Percentiles rank a stretch among this genome's conserved stretches.
Conservation (phyloP, 2,888 invertebrate genomes). For the Drosophila heteroneura region DNA sequence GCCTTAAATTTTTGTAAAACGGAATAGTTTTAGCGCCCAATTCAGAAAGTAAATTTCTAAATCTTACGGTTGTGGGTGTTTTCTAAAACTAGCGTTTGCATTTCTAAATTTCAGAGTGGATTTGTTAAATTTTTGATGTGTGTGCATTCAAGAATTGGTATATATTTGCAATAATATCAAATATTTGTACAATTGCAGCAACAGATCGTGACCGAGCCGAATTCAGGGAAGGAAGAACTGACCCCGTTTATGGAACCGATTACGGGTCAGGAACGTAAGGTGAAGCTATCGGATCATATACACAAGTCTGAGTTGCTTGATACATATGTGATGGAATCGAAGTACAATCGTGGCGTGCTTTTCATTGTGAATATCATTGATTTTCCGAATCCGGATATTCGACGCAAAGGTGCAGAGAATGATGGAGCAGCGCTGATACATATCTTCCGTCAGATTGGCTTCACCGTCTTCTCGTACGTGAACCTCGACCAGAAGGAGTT, state of each 20-base stretch:
- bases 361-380: constrained; percentile 88
- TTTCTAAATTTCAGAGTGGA: no score
- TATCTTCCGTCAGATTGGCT: constrained; percentile 88
- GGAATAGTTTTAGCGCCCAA: neutral
- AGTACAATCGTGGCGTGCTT: constrained; percentile 87
- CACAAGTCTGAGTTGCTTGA: constrained; percentile 65
- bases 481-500: constrained; percentile 84
- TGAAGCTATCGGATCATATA: constrained; percentile 68
- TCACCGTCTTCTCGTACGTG: constrained; percentile 83
- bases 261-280: constrained; percentile 34
- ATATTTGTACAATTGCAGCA: neutral
- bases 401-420: constrained; percentile 87
- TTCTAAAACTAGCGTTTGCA: neutral
- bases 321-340: constrained; percentile 86
- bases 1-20: neutral
- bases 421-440: constrained; percentile 87
- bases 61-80: neutral
- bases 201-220: neutral
- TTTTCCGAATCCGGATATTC: constrained; percentile 85
- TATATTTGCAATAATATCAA: neutral
- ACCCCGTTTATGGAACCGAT: constrained; percentile 54
- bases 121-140: no score
- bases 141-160: no score
- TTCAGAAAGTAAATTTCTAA: neutral
- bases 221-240: neutral